These are phyloP conservation scores for Sacculina carcini DNA, from an alignment of 2,888 invertebrate genomes.

Conservation along the genomic window DNA sequence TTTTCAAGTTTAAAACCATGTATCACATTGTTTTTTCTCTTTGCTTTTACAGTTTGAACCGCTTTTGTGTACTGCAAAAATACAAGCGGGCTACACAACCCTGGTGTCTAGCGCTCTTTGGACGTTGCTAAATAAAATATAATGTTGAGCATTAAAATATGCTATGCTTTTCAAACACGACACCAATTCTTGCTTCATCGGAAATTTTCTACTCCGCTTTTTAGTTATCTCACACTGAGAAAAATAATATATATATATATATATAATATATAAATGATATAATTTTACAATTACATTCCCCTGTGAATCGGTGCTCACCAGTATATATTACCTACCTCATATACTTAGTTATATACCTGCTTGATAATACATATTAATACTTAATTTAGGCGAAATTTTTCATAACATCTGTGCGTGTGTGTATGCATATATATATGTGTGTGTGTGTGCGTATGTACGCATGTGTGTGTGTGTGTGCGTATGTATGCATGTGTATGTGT, in stretches of 20 bases:
- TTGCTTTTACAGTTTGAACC: too few relatives aligned
- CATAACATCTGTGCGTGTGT: not conserved
- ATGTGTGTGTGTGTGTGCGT: not conserved
- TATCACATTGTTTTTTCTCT: too few relatives aligned
- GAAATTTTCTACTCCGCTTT: too few relatives aligned
- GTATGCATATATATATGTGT: conserved; percentile 2
- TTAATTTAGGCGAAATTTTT: not conserved
- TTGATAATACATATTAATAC: not conserved
- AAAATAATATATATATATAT: not conserved
- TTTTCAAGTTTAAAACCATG: too few relatives aligned
- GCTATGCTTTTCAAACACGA: too few relatives aligned
- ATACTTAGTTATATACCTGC: not conserved
- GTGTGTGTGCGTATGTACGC: not conserved
- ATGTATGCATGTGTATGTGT: not conserved
- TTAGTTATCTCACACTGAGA: too few relatives aligned
- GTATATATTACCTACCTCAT: not conserved
- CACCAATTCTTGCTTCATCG: too few relatives aligned
- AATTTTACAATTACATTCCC: not conserved
- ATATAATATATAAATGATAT: not conserved
- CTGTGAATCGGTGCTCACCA: not conserved
- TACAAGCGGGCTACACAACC: too few relatives aligned
- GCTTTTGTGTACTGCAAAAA: too few relatives aligned
- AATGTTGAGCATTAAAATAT: too few relatives aligned
- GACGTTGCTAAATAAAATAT: too few relatives aligned
- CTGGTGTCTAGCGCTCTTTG: too few relatives aligned